These are phyloP conservation scores for Phrixothrix hirtus DNA, from an alignment of 2,888 invertebrate species.

Conservation along the genomic window DNA sequence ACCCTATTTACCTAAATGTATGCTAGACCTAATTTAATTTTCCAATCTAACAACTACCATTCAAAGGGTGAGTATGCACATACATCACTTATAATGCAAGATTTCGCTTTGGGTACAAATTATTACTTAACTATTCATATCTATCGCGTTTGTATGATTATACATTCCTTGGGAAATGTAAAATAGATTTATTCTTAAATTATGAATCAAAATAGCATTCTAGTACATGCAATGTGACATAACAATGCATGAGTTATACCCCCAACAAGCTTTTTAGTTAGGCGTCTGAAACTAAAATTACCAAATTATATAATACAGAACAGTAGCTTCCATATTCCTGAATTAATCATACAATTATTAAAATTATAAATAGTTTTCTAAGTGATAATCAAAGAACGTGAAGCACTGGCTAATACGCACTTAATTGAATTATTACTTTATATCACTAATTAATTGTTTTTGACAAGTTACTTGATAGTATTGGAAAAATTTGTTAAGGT, in stretches of 20 bases:
- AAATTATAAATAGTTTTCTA: background rate
- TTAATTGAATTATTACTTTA: no score
- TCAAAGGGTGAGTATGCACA: no score
- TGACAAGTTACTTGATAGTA: no score
- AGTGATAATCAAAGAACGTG: background rate
- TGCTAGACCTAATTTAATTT: background rate
- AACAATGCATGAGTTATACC: background rate
- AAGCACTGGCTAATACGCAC: background rate
- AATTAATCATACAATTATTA: no score
- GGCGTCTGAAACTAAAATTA: background rate
- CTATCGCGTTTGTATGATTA: background rate
- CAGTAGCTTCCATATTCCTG: no score
- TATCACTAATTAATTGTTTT: no score
- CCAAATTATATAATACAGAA: background rate
- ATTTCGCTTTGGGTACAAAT: no score
- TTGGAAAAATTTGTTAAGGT: no score
- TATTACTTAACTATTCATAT: no score
- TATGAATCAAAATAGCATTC: background rate
- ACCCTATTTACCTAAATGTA: background rate
- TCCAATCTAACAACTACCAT: background rate
- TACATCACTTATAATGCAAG: no score
- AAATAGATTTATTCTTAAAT: background rate
- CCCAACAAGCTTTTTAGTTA: background rate
- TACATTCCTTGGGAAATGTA: background rate
- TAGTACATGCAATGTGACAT: background rate